Evolutionary conservation across 2,888 invertebrate genomes (phyloP), one percentile per base, ranked within the genome.

Genomic region (Hydraecia micacea): DNA sequence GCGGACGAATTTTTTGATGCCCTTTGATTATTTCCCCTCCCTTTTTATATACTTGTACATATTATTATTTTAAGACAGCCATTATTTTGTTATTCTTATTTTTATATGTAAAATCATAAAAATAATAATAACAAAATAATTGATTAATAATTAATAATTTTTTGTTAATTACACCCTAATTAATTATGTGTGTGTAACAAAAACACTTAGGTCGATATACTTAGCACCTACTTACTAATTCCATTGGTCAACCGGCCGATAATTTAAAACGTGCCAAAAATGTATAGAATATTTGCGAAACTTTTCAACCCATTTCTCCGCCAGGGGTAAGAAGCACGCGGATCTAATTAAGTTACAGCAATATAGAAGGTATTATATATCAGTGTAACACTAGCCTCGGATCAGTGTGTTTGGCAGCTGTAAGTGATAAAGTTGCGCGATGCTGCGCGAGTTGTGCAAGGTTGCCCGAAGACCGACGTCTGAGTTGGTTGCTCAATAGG

Each of bases 391-490:
- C 36, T 60, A 42, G 60, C 46, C 21, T 25, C 69, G 36, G 42
- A 46, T 46, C 83, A 80, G 83, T 83, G 58, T 60, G 77, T 36
- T 69, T 25, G 65, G 76, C 5, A 25, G 21, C 42, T 65, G 68
- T 15, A n/a, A 25, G 81, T 66, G 58, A n/a, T 28, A 25, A 2
- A 66, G 65, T 60, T 6, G 18, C 52, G 72, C 42, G 36, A 55
- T n/a, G n/a, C 36, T 81, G 42, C 11, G 60, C 36, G 6, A 42
- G 60, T 25, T 60, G 60, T 3, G 36, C 28, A 15, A 42, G 75
- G 18, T 74, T 60, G 42, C 25, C 42, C 52, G n/a, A 60, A 80
- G 39, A 46, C 15, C 36, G n/a, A 18, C 49, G 11, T 46, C 15
- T 18, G 5, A 32, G 11, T 25, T 15, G 28, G 9, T 67, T 62